Conservation (phyloP, 1,140 invertebrate genomes). For the Caenorhabditis brenneri region DNA sequence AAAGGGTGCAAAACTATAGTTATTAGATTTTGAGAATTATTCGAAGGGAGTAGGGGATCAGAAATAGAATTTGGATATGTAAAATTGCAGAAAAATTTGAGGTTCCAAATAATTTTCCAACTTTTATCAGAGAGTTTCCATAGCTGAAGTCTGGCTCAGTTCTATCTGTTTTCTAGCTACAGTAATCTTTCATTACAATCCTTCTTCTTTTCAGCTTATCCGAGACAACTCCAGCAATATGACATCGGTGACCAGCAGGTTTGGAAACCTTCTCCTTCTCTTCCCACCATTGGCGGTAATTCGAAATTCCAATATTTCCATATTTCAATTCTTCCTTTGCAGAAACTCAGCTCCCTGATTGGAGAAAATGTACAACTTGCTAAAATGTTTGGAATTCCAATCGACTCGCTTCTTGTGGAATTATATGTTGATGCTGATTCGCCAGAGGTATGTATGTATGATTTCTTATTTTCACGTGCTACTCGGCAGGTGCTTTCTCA, state of each 20-base stretch:
- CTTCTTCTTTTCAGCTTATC: conserved; percentile 45
- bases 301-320: background rate
- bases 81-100: background rate
- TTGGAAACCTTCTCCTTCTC: conserved; percentile 56
- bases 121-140: too few species aligned
- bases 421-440: conserved; percentile 50
- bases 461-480: background rate
- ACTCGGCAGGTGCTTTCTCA: too few species aligned
- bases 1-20: background rate
- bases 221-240: conserved; percentile 39
- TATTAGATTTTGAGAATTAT: background rate
- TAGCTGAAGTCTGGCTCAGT: too few species aligned
- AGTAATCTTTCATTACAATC: too few species aligned
- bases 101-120: background rate
- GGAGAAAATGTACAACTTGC: conserved; percentile 56
- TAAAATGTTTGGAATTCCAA: conserved; percentile 54
- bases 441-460: conserved; percentile 51
- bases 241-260: conserved; percentile 47
- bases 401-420: conserved; percentile 55
- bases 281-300: conserved; percentile 53
- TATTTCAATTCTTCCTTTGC: background rate
- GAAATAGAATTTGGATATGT: background rate
- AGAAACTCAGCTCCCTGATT: conserved; percentile 53
- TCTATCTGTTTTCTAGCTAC: too few species aligned
- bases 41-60: background rate